Base-by-base conservation (phyloP, 1,140 invertebrate species). In the Tachypleus tridentatus region DNA sequence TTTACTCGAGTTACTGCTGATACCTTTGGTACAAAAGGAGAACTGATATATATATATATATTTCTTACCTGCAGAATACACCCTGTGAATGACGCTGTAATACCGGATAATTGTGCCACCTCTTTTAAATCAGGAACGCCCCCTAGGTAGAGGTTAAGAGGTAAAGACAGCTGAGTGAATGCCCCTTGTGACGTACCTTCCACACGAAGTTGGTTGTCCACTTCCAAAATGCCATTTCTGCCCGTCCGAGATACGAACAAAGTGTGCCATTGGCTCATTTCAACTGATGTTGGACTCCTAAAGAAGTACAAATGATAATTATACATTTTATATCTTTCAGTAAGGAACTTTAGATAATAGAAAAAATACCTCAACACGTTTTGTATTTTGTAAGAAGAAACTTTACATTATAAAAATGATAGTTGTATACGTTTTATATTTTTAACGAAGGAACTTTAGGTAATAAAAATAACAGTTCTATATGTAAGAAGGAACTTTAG, bases 61-160 rank as follows among this genome's bases (percentile, higher is more conserved):
- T 29, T 29, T 29, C 29, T 73, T 75, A 91, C 87, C 80, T 87
- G 89, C 76, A 93, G 90, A 70, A 95, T 86, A 77, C 91, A 95
- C 10, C 91, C 91, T 60, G 84, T 81, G 75, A 92, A 94, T 8
- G 87, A 86, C 6, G 82, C 80, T 65, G 83, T 83, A 4, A 85
- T 81, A 73, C 83, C 83, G 68, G 89, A 81, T 76, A 86, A 83
- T 63, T 84, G 80, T 51, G 89, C 88, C 58, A 89, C 83, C 67
- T 86, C 83, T 66, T 89, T 84, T 68, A 85, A 82, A 70, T 87
- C 85, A 51, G 87, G 85, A 47, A 91, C 86, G 3, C 93, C 93
- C 3, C 93, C 94, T 53, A 97, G 77, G 78, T 91, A 91, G 58
- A 97, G 81, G 73, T 91, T 91, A 66, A 94, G 85, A 5, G 87